Conservation (phyloP, 1,140 invertebrate species). For the Drosophila biarmipes region DNA sequence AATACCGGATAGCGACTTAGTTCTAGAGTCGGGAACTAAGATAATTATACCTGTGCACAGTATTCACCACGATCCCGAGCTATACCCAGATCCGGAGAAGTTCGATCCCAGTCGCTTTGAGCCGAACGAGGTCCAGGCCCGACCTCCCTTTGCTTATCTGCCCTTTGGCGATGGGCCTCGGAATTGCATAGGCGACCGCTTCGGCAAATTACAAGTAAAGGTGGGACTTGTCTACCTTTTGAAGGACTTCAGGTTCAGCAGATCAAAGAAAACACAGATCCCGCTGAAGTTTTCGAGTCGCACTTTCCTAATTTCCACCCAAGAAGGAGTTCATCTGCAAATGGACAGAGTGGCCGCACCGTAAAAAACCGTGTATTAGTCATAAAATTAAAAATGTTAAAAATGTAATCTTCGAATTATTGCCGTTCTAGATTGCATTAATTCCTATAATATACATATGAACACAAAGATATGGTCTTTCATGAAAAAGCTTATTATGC, state of each 20-base stretch:
- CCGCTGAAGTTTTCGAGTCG: constrained; percentile 38
- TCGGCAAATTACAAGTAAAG: constrained; percentile 85
- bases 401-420: background rate
- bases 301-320: constrained; percentile 44
- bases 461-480: background rate
- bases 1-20: constrained; percentile 46
- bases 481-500: background rate
- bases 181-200: constrained; percentile 86
- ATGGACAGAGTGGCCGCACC: constrained; percentile 32
- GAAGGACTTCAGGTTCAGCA: constrained; percentile 51
- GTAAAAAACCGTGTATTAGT: background rate
- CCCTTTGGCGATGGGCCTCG: constrained; percentile 86
- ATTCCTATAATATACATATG: constrained; percentile 1
- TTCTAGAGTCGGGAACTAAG: constrained; percentile 84
- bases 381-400: background rate
- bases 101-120: constrained; percentile 90
- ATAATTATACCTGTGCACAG: constrained; percentile 85
- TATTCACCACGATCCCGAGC: constrained; percentile 88
- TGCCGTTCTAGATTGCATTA: constrained; percentile 8
- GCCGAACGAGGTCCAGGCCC: constrained; percentile 85
- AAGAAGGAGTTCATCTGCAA: constrained; percentile 54
- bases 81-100: constrained; percentile 88
- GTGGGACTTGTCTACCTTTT: constrained; percentile 75
- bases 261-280: constrained; percentile 54
- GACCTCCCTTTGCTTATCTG: constrained; percentile 85